Evolutionary conservation across 1,140 invertebrate species (phyloP).

Genomic region (Drosophila takahashii): DNA sequence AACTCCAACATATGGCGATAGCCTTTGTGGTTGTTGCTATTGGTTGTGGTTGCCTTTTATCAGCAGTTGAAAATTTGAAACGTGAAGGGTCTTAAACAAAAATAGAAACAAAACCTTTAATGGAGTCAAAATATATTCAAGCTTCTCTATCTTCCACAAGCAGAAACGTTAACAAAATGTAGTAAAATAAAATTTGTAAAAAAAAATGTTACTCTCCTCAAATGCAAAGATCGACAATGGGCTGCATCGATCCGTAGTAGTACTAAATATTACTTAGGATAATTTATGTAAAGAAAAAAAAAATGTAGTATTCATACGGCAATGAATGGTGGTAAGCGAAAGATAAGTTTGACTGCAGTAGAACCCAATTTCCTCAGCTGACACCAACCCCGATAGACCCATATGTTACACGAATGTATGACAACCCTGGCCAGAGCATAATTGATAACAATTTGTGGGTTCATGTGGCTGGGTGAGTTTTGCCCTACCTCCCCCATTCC

Average conservation of each 20-base stretch:
- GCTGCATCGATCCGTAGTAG: no score
- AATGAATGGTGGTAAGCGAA: not conserved
- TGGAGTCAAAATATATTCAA: not conserved
- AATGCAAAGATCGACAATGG: no score
- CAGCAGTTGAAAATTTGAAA: conserved; percentile 30
- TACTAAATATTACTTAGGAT: no score
- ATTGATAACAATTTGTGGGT: conserved; percentile 61
- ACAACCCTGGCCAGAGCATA: conserved; percentile 64
- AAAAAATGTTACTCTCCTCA: no score
- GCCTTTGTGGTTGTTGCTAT: conserved; percentile 25
- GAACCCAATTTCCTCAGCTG: conserved; percentile 15
- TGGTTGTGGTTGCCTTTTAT: conserved; percentile 40
- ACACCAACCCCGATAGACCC: conserved; percentile 11
- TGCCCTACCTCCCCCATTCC: conserved; percentile 5
- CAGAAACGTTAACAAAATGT: no score
- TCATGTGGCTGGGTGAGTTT: conserved; percentile 3
- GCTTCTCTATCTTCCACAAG: no score
- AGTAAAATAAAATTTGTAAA: no score
- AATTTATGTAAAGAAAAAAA: no score
- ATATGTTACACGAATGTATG: conserved; percentile 14
- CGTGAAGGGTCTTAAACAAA: conserved; percentile 30
- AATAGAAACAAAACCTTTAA: not conserved
- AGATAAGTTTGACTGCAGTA: not conserved
- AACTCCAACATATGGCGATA: conserved; percentile 73
- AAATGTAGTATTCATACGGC: no score